Conservation (phyloP, 1,140 invertebrate species). For the Rhynchophorus ferrugineus region DNA sequence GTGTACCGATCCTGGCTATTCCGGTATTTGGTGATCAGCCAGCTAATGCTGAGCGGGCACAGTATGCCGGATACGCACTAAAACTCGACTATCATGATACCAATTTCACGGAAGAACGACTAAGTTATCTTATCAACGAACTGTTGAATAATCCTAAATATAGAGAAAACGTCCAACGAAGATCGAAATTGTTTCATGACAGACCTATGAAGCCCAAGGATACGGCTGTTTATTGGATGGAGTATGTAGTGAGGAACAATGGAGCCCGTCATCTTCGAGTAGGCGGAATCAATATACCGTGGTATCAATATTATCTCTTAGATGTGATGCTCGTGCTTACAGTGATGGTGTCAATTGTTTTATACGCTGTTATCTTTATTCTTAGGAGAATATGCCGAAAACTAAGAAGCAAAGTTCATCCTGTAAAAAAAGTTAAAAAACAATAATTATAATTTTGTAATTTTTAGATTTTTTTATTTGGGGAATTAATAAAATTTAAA, state of each 20-base stretch:
- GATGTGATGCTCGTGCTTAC: not conserved
- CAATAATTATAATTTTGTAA: too few relatives aligned
- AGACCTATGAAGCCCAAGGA: slow-evolving; percentile 29
- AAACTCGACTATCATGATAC: not conserved
- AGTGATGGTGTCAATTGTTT: not conserved
- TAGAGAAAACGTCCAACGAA: slow-evolving; percentile 7
- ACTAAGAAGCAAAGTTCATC: not conserved
- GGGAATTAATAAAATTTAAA: too few relatives aligned
- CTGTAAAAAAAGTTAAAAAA: not conserved
- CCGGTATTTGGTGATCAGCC: slow-evolving; percentile 33
- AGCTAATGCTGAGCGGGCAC: slow-evolving; percentile 13
- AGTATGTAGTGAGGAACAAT: slow-evolving; percentile 57
- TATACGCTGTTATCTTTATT: not conserved
- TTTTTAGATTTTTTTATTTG: not conserved
- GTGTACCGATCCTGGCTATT: slow-evolving; percentile 43
- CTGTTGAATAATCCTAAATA: slow-evolving; percentile 2
- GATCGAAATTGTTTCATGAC: slow-evolving; percentile 13
- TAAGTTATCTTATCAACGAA: not conserved
- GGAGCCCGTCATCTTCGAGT: slow-evolving; percentile 54
- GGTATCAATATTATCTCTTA: slow-evolving; percentile 38
- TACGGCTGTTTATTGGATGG: slow-evolving; percentile 57
- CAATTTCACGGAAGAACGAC: not conserved
- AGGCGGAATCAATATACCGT: slow-evolving; percentile 48
- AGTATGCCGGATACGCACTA: slow-evolving; percentile 37
- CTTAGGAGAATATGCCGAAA: not conserved